Percentiles rank a stretch among this genome's conserved stretches.
Conservation (phyloP, 2,113 vertebrate genomes). For the Tenebrosternarchus preto region DNA sequence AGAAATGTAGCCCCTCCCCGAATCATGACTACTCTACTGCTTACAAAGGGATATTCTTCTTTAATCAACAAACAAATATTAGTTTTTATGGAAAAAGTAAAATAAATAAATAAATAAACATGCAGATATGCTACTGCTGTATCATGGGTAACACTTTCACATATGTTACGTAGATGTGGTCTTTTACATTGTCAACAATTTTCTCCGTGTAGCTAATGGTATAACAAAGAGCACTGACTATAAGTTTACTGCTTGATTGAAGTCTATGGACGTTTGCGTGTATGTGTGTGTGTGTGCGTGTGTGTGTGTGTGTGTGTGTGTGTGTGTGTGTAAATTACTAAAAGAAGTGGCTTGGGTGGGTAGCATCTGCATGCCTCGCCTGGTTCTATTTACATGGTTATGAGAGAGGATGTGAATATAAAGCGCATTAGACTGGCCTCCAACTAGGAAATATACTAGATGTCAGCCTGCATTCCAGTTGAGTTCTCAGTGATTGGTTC, state of each 20-base stretch:
- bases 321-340: conserved; percentile 41
- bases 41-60: neutral
- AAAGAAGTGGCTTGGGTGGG: conserved; percentile 53
- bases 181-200: neutral
- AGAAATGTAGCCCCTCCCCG: neutral
- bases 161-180: neutral
- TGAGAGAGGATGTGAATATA: conserved; percentile 66
- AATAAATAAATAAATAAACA: too few species aligned
- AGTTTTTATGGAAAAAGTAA: too few species aligned
- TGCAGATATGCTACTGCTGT: too few species aligned
- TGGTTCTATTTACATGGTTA: conserved; percentile 61
- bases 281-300: conserved; percentile 30
- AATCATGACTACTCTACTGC: neutral
- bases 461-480: conserved; percentile 68
- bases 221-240: neutral
- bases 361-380: conserved; percentile 65
- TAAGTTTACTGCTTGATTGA: conserved; percentile 12
- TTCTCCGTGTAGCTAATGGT: neutral
- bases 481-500: conserved; percentile 68
- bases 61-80: too few species aligned
- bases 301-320: conserved; percentile 32
- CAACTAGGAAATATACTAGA: conserved; percentile 62
- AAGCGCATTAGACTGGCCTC: conserved; percentile 67
- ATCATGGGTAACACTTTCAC: neutral
- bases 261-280: conserved; percentile 30